These are phyloP conservation scores for Ibidorhyncha struthersii DNA, from an alignment of 2,113 vertebrate species.

Conservation along the genomic window DNA sequence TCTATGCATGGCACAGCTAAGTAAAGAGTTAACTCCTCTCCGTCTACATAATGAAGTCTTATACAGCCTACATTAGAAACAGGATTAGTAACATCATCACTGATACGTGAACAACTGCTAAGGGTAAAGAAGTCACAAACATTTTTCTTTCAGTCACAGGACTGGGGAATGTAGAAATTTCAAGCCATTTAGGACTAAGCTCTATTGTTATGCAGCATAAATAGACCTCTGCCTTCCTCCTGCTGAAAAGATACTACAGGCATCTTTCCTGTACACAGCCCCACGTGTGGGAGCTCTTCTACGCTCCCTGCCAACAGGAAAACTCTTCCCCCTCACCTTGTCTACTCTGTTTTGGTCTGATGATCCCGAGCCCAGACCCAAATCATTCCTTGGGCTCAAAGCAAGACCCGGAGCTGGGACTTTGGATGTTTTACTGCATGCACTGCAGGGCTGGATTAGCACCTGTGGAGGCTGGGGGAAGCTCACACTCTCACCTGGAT, in stretches of 20 bases:
- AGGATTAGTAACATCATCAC: neutral
- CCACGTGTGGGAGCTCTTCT: neutral
- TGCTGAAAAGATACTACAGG: neutral
- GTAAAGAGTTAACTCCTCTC: no score
- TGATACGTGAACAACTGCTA: neutral
- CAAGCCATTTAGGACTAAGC: neutral
- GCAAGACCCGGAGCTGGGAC: neutral
- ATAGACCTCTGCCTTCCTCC: neutral
- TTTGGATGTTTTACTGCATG: neutral
- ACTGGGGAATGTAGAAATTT: neutral
- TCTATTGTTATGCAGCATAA: neutral
- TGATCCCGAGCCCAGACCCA: neutral
- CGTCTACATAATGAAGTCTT: neutral
- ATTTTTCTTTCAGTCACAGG: neutral
- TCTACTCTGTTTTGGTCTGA: neutral
- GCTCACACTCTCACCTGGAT: neutral
- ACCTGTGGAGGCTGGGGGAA: neutral
- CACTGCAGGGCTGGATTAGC: rapidly evolving
- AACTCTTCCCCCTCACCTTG: neutral
- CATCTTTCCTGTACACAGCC: neutral
- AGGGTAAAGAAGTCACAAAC: neutral
- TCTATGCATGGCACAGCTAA: no score
- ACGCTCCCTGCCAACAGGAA: neutral
- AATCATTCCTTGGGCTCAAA: neutral
- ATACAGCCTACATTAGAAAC: neutral